These are phyloP conservation scores for Sardinella longiceps DNA, from an alignment of 2,797 vertebrate species.

Conservation along the genomic window DNA sequence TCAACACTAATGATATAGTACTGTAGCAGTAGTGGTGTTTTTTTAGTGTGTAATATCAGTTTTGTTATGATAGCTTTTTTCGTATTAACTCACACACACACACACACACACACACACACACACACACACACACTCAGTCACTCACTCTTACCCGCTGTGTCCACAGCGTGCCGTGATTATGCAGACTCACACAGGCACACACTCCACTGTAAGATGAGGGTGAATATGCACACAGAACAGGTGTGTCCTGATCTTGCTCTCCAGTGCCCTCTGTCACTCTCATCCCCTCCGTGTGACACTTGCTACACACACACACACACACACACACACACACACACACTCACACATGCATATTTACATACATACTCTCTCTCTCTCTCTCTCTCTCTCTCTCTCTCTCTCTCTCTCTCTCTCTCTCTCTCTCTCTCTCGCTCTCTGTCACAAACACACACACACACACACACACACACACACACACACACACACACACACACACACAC, in stretches of 20 bases:
- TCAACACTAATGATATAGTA: no score
- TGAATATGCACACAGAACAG: not conserved
- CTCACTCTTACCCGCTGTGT: not conserved
- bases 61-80: no score
- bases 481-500: not conserved
- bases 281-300: conserved; percentile 1
- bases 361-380: no score
- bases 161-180: not conserved
- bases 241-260: no score
- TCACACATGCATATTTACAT: not conserved
- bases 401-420: no score
- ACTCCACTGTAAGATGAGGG: not conserved
- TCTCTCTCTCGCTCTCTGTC: no score
- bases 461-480: not conserved
- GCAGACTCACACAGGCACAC: not conserved
- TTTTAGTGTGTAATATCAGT: no score
- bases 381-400: no score
- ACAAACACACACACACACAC: not conserved
- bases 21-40: not conserved
- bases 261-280: conserved; percentile 28
- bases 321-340: not conserved
- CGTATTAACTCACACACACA: no score
- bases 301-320: not conserved
- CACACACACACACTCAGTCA: not conserved
- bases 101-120: no score